phyloP scores from a whole-genome alignment of 2,888 invertebrate species.

The Netelia melanura region DNA sequence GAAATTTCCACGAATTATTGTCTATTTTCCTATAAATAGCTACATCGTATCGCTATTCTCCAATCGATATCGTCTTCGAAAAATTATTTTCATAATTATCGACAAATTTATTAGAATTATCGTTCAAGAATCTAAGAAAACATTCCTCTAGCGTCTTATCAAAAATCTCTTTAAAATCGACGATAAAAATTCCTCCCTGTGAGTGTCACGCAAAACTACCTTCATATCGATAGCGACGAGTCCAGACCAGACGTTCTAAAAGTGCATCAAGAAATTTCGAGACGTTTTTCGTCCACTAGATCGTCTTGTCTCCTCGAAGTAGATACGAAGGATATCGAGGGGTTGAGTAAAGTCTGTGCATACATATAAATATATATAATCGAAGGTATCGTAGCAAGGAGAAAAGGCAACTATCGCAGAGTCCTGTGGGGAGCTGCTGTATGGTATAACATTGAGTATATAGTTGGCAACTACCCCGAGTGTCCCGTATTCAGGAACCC shows the following conservation, averaged over 20 bases:
- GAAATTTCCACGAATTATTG: too few species aligned
- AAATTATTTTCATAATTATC: too few species aligned
- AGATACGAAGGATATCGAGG: slow-evolving; percentile 12
- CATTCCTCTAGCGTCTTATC: not conserved
- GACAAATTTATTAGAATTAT: too few species aligned
- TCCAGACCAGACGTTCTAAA: slow-evolving; percentile 7
- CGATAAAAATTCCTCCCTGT: not conserved
- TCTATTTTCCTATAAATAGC: too few species aligned
- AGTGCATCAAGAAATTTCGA: not conserved
- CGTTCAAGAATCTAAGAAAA: not conserved
- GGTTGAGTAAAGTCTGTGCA: not conserved
- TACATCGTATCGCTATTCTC: too few species aligned
- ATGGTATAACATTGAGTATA: not conserved
- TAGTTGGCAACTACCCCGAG: not conserved
- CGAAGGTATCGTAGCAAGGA: slow-evolving; percentile 11
- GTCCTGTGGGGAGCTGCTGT: not conserved
- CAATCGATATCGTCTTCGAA: too few species aligned
- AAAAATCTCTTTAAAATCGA: not conserved
- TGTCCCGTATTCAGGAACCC: not conserved
- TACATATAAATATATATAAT: not conserved
- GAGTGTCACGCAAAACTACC: not conserved
- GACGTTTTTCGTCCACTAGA: not conserved
- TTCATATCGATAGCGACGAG: not conserved
- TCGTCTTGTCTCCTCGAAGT: slow-evolving; percentile 13
- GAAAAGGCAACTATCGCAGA: not conserved